Evolutionary conservation across 2,797 vertebrate species (phyloP), one percentile per base, ranked within the genome.

Genomic region (Notolepis coatsorum): DNA sequence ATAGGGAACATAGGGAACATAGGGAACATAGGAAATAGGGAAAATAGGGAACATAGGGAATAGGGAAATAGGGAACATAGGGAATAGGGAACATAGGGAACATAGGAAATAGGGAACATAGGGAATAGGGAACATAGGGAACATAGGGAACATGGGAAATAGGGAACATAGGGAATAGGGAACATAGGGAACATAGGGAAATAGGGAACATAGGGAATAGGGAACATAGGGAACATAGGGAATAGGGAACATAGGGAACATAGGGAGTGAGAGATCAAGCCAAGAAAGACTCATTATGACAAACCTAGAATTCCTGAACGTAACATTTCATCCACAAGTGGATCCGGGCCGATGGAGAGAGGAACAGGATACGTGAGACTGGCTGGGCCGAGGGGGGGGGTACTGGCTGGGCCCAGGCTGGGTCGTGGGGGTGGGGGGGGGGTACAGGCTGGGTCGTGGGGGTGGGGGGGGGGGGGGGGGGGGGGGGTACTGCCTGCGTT

Each of bases 311-410:
- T 31, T 67, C 52, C 49, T 53, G 24, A 25, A 43, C 9, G 5
- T 15, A 61, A 45, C 43, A 46, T 46, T 46, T 61, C 38, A 79
- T 46, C 68, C 57, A 57, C 52, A 39, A 50, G 69, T 52, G 62
- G 15, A 70, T 47, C 39, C 24, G 50, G 24, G 46, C 65, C 77
- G 61, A 71, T 50, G 65, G 42, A 56, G 51, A 51, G 38, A 28
- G 31, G 58, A 21, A 24, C 0, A 42, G 37, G 24, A 61, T 71
- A 27, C 65, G 53, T 33, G 30, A 62, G 43, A 60, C 66, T 65
- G 21, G 33, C 35, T 3, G 10, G 37, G 59, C 15, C 7, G 18
- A 28, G 24, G 46, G 30, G 18, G 61, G 7, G 46, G n/a, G 23
- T 17, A 9, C 7, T 28, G n/a, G 27, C n/a, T n/a, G 21, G 13